Percentiles rank a stretch among this genome's conserved stretches.
Conservation (phyloP, 2,888 invertebrate species). For the Odontomyia ornata region DNA sequence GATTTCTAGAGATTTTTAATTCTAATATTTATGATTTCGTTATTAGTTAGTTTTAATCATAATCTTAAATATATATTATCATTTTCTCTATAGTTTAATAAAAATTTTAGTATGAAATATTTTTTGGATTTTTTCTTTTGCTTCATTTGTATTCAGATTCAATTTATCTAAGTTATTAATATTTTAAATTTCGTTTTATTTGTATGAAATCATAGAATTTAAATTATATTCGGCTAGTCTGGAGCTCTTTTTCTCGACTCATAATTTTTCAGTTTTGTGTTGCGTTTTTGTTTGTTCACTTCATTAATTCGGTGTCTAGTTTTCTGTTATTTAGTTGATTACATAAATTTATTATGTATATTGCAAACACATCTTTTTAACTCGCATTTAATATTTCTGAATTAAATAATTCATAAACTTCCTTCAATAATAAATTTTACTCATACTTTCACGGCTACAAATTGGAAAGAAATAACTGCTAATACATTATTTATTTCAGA, state of each 20-base stretch:
- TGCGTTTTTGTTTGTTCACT: constrained; percentile 51
- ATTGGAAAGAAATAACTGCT: no score
- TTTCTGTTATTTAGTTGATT: no score
- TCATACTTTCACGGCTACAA: no score
- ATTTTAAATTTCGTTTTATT: constrained; percentile 11
- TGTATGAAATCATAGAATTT: constrained; percentile 22
- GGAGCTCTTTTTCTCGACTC: constrained; percentile 50
- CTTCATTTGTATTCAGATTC: constrained; percentile 47
- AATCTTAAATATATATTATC: constrained; percentile 42
- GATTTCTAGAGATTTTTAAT: constrained; percentile 48
- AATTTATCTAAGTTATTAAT: constrained; percentile 48
- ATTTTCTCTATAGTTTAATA: constrained; percentile 51
- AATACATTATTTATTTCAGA: constrained; percentile 4
- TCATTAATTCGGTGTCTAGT: no score
- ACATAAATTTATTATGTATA: no score
- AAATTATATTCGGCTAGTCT: constrained; percentile 47
- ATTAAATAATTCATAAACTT: no score
- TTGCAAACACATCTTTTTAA: no score
- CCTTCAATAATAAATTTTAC: not conserved
- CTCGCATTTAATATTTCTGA: no score
- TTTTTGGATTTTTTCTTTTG: constrained; percentile 45
- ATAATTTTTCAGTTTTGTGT: constrained; percentile 52
- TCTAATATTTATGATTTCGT: constrained; percentile 45
- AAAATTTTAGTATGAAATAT: constrained; percentile 47
- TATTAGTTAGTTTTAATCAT: constrained; percentile 46